Evolutionary conservation across 2,888 invertebrate species (phyloP), one percentile per base, ranked within the genome.

Genomic region (Acronicta aceris): DNA sequence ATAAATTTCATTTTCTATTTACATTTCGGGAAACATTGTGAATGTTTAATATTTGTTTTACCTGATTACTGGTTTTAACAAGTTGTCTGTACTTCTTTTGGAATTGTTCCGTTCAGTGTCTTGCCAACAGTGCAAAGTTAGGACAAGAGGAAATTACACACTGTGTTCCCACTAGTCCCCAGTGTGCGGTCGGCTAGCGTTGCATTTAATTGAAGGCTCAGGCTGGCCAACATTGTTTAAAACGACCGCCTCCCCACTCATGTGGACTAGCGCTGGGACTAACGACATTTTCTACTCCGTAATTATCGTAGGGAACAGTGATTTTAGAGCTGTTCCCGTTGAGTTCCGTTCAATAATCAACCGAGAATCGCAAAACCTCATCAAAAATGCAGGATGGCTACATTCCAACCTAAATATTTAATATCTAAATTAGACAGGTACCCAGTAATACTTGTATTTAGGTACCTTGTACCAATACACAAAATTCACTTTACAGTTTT

Each of bases 151-250:
- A 68, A 78, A 68, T 71, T 63, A 75, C 69, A 63, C 63, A 64
- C 36, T 43, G 53, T 52, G 50, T 59, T 15, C 47, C 46, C 38
- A 55, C 60, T 53, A 27, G 52, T 57, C 60, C 63, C 55, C 36
- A 13, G 57, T 51, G 53, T 52, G 41, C 43, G 55, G 58, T 70
- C 61, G 65, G 68, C 71, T 71, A 68, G 58, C 71, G 62, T 69
- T 69, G 78, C 77, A 81, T 74, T 76, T 82, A 82, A 83, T 82
- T 81, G 74, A 76, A 78, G 76, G 66, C 70, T 64, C 72, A 61
- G 52, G 42, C 64, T 63, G 62, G 72, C 74, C 70, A 63, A 71
- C 73, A 74, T 71, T 80, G 82, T 77, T 76, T 72, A 60, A 72
- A 72, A 63, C 61, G 64, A 69, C 58, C 66, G 62, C 58, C 65